Evolutionary conservation across 1,140 invertebrate species (phyloP).

Genomic region (Mya arenaria): DNA sequence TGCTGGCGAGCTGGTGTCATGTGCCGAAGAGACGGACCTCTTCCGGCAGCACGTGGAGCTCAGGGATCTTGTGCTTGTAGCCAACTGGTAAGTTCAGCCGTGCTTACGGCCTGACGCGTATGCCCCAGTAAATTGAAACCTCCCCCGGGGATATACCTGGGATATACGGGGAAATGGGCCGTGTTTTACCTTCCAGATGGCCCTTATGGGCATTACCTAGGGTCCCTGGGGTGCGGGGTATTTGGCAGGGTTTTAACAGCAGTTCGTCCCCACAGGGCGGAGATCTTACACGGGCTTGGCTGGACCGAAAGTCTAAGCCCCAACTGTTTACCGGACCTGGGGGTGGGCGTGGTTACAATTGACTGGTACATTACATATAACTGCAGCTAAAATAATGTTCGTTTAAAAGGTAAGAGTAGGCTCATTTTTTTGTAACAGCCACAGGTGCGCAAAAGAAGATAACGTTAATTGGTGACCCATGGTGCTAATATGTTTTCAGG

Average conservation of each 20-base stretch:
- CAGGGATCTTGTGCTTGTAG: neutral
- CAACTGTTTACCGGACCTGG: too few relatives aligned
- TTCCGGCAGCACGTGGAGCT: neutral
- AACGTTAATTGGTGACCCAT: too few relatives aligned
- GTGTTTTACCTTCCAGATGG: neutral
- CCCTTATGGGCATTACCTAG: neutral
- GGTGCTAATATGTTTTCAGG: too few relatives aligned
- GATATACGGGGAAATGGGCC: neutral
- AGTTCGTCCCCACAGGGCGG: neutral
- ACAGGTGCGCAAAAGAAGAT: too few relatives aligned
- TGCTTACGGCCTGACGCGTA: neutral
- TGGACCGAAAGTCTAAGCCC: too few relatives aligned
- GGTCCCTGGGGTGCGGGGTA: neutral
- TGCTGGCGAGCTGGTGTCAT: neutral
- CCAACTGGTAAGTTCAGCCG: constrained; percentile 12
- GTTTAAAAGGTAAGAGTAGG: too few relatives aligned
- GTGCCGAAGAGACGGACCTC: neutral
- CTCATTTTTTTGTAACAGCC: too few relatives aligned
- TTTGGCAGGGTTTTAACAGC: too few relatives aligned
- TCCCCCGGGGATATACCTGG: neutral
- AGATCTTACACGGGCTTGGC: too few relatives aligned
- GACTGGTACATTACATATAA: too few relatives aligned
- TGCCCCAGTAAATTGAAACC: neutral
- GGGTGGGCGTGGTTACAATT: too few relatives aligned
- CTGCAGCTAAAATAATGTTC: too few relatives aligned